phyloP scores from a whole-genome alignment of 2,888 invertebrate species.

The Colostygia pectinataria region DNA sequence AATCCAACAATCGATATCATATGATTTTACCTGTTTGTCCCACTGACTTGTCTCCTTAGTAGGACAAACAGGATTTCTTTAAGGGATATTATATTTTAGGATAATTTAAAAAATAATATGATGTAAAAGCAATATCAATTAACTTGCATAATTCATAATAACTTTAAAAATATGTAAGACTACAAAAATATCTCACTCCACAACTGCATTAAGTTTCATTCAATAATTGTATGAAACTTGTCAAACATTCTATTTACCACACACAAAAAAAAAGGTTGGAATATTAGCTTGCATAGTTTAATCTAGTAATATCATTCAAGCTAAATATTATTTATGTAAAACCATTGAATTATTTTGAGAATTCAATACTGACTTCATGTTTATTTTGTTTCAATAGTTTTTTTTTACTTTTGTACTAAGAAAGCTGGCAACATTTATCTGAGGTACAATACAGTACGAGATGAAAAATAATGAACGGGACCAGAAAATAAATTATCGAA shows the following conservation, averaged over 20 bases:
- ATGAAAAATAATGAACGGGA: no score
- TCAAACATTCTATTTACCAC: slow-evolving; percentile 47
- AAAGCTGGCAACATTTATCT: no score
- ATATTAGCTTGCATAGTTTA: slow-evolving; percentile 23
- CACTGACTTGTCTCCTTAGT: no score
- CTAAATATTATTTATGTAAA: slow-evolving; percentile 1
- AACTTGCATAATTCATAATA: slow-evolving; percentile 2
- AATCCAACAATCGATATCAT: no score
- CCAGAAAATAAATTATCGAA: no score
- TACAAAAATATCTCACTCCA: slow-evolving; percentile 28
- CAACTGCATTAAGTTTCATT: slow-evolving; percentile 35
- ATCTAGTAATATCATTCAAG: slow-evolving; percentile 23
- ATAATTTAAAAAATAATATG: not conserved
- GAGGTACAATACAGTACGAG: no score
- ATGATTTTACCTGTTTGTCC: no score
- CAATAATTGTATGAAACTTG: slow-evolving; percentile 43
- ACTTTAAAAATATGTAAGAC: slow-evolving; percentile 17
- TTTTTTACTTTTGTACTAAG: no score
- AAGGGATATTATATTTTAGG: no score
- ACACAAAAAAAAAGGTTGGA: slow-evolving; percentile 32
- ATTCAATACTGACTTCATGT: no score
- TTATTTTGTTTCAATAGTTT: no score
- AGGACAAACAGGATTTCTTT: no score
- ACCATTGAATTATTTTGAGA: slow-evolving; percentile 17
- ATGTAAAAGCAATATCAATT: slow-evolving; percentile 8